Percentiles rank a stretch among this genome's conserved stretches.
Evolutionary conservation across 2,797 vertebrate species (phyloP).

Genomic region (Nyctibius grandis): DNA sequence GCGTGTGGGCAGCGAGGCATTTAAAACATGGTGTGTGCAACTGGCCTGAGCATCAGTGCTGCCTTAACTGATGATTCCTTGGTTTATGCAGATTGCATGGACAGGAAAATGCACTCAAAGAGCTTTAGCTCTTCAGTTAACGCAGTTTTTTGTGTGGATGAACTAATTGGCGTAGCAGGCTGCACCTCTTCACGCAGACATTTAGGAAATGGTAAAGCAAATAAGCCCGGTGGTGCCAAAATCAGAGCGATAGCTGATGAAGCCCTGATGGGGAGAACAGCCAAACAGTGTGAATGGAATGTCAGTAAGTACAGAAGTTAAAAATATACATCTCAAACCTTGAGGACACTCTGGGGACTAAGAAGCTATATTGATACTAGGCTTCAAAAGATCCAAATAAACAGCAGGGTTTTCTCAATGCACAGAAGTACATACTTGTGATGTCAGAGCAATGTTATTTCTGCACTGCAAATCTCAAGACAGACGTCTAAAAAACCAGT

Average conservation of each 20-base stretch:
- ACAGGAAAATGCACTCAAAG: neutral
- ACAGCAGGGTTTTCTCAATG: conserved; percentile 42
- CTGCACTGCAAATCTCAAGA: neutral
- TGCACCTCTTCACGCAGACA: neutral
- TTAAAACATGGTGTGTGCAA: neutral
- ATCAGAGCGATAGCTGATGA: neutral
- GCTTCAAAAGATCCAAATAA: conserved; percentile 60
- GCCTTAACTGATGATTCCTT: neutral
- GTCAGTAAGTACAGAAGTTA: conserved; percentile 30
- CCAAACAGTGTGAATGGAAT: conserved; percentile 30
- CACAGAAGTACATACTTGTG: conserved; percentile 30
- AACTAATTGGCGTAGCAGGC: neutral
- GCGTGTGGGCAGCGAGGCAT: rapidly evolving
- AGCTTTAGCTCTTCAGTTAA: neutral
- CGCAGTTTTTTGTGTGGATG: neutral
- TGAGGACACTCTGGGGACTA: conserved; percentile 35
- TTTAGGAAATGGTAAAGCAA: conserved; percentile 30
- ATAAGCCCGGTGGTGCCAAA: neutral
- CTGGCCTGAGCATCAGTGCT: neutral
- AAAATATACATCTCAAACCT: conserved; percentile 49
- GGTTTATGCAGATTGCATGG: neutral
- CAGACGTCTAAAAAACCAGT: neutral
- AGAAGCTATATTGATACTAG: conserved; percentile 52
- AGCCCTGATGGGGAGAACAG: neutral
- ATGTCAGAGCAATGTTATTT: conserved; percentile 49